Evolutionary conservation across 2,797 vertebrate species (phyloP), one percentile per base, ranked within the genome.

Genomic region (Sebastes flavidus): DNA sequence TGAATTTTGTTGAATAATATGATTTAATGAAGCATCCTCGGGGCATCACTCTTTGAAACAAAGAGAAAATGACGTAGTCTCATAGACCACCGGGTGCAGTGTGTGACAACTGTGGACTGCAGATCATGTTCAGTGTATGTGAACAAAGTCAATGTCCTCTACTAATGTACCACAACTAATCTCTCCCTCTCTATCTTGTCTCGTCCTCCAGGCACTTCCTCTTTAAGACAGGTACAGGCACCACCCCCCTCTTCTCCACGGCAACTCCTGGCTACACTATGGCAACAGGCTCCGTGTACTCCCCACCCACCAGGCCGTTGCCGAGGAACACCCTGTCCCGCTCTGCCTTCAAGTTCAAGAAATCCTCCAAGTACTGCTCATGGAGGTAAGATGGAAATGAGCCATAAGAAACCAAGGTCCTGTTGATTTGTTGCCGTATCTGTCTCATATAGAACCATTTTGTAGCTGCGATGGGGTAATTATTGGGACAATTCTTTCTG

Each of bases 301-400:
- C 98, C 3, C 98, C 98, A 61, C 98, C 98, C 77, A 98, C 98
- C 79, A 96, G 98, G 92, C 98, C 98, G n/a, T 92, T 99, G 91
- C 98, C 98, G 72, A 96, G 98, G 91, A 99, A 98, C 88, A 99
- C 98, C 72, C 95, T 99, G 38, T 99, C 98, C 89, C 97, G 98
- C 93, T 99, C 98, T 90, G 98, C 98, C 94, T 99, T 99, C 96
- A 99, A 99, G 95, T 99, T 99, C 95, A 99, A 99, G 96, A 99
- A 99, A 86, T 98, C 98, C 65, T 98, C 98, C 1, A 99, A 98
- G 95, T 99, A 98, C 95, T 99, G 98, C 94, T 99, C 98, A 81
- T 99, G 98, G 98, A 91, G 94, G 94, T 95, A 75, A 87, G 84
- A 22, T 25, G 1, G 25, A 29, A 56, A 18, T 10, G 5, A 27